phyloP scores from a whole-genome alignment of 2,797 vertebrate genomes.

The Percopsis omiscomaycus region DNA sequence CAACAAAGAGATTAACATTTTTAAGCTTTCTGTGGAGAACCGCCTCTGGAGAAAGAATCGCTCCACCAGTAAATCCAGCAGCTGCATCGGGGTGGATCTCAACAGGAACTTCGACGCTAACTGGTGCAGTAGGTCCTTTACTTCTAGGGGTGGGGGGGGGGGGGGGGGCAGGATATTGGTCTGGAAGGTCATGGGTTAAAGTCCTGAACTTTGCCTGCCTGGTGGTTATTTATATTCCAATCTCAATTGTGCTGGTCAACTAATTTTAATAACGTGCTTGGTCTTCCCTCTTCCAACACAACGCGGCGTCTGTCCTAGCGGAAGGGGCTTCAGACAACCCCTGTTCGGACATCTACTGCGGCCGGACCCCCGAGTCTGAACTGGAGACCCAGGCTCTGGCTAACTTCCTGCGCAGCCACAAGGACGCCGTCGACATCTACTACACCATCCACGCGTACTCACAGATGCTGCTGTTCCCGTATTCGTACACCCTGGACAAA shows the following conservation, averaged over 20 bases:
- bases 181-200: not conserved
- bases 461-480: constrained; percentile 92
- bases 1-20: too few species aligned
- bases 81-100: constrained; percentile 86
- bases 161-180: too few species aligned
- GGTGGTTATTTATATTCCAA: too few species aligned
- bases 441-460: constrained; percentile 93
- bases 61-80: constrained; percentile 54
- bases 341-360: constrained; percentile 87
- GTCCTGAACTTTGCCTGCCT: not conserved
- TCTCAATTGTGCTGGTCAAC: too few species aligned
- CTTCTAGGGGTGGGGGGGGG: not conserved
- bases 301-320: constrained; percentile 62
- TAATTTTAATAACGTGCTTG: too few species aligned
- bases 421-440: constrained; percentile 84
- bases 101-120: constrained; percentile 95
- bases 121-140: constrained; percentile 88
- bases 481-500: constrained; percentile 80
- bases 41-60: constrained; percentile 98
- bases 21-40: constrained; percentile 64
- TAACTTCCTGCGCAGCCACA: constrained; percentile 84
- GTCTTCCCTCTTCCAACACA: too few species aligned
- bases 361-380: constrained; percentile 90
- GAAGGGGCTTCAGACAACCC: constrained; percentile 81
- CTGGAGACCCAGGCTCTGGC: constrained; percentile 88